phyloP scores from a whole-genome alignment of 1,140 invertebrate genomes.

The Tribolium madens region DNA sequence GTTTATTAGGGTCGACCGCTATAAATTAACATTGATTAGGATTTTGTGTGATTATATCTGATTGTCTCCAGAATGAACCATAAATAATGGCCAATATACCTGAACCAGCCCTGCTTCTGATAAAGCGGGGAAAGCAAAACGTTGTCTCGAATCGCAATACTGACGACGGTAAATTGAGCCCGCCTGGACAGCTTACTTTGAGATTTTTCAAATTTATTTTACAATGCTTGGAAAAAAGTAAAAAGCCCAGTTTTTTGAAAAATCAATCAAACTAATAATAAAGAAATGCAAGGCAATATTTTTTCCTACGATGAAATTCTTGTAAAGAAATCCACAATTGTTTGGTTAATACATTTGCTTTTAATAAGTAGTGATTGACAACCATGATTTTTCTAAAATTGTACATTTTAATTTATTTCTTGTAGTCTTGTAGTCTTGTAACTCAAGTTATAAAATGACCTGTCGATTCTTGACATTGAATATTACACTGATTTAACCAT shows the following conservation, averaged over 20 bases:
- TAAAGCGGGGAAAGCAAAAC: conserved; percentile 51
- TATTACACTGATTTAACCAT: not conserved
- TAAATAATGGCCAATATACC: conserved; percentile 63
- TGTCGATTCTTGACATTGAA: not conserved
- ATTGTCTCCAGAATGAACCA: conserved; percentile 60
- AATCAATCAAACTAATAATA: too few species aligned
- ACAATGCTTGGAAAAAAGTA: conserved; percentile 1
- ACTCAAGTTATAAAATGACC: not conserved
- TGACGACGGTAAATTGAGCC: conserved; percentile 53
- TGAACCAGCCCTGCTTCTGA: conserved; percentile 43
- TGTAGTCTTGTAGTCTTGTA: too few species aligned
- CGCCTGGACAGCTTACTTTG: conserved; percentile 45
- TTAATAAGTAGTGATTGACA: too few species aligned
- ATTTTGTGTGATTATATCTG: conserved; percentile 65
- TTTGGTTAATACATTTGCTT: too few species aligned
- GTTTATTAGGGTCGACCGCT: conserved; percentile 63
- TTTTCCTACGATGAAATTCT: too few species aligned
- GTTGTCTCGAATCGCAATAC: conserved; percentile 44
- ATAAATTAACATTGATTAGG: conserved; percentile 66
- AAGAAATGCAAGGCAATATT: too few species aligned
- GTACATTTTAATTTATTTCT: too few species aligned
- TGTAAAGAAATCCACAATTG: too few species aligned
- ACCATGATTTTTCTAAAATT: too few species aligned
- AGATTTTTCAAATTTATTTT: conserved; percentile 48
- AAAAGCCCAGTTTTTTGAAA: not conserved